phyloP scores from a whole-genome alignment of 2,113 vertebrate species.

The Acrocephalus kingi region DNA sequence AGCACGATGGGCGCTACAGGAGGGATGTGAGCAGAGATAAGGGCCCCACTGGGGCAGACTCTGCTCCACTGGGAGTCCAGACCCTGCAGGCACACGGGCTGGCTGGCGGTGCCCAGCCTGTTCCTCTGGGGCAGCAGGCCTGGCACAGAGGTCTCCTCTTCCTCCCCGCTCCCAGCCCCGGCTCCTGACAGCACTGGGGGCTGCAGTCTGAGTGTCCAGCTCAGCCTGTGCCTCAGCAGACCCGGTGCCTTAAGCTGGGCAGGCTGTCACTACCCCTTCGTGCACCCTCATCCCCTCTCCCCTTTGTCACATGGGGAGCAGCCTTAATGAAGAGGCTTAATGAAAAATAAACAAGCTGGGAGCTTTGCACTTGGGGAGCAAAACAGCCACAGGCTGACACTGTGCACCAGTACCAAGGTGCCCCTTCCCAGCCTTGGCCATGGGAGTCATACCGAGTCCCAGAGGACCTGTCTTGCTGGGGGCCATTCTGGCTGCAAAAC shows the following conservation, averaged over 20 bases:
- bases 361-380: neutral
- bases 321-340: neutral
- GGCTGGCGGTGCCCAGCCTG: fast-evolving
- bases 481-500: neutral
- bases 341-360: slow-evolving; percentile 34
- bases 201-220: neutral
- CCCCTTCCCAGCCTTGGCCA: neutral
- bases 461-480: neutral
- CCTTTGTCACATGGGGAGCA: neutral
- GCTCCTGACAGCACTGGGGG: neutral
- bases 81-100: fast-evolving
- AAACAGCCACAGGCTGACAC: neutral
- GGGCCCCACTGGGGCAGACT: neutral
- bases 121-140: neutral
- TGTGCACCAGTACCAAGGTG: neutral
- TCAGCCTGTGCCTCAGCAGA: neutral
- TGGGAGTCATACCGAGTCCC: neutral
- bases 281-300: neutral
- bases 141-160: neutral
- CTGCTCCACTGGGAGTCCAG: neutral
- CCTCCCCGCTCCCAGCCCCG: fast-evolving
- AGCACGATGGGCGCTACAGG: neutral
- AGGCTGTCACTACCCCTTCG: neutral
- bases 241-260: fast-evolving
- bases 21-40: slow-evolving; percentile 22